Evolutionary conservation across 1,140 invertebrate genomes (phyloP).

Genomic region (Hylaeus anthracinus): DNA sequence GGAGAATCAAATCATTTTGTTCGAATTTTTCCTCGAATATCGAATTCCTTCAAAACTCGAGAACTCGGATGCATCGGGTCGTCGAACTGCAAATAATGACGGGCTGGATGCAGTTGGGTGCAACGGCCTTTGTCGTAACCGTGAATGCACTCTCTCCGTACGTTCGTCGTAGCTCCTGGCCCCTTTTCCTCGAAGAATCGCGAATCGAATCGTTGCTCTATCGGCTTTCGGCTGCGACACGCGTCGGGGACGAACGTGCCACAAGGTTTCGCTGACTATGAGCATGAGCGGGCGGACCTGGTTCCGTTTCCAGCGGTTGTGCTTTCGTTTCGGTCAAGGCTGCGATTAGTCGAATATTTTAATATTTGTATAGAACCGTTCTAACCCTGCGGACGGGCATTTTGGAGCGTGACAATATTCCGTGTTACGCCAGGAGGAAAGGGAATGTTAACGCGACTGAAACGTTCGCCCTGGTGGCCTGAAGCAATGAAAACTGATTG

Average conservation of each 20-base stretch:
- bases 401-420: too few species aligned
- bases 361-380: too few species aligned
- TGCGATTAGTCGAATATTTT: too few species aligned
- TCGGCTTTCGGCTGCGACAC: conserved; percentile 3
- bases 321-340: conserved; percentile 3
- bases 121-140: conserved; percentile 49
- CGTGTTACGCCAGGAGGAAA: too few species aligned
- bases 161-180: neutral
- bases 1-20: neutral
- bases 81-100: conserved; percentile 25
- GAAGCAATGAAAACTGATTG: too few species aligned
- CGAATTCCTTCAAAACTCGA: neutral
- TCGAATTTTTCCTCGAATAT: neutral
- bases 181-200: conserved; percentile 14
- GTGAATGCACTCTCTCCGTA: conserved; percentile 34
- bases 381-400: too few species aligned
- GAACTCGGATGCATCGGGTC: neutral
- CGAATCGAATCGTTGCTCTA: conserved; percentile 13
- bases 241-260: neutral
- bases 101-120: conserved; percentile 24
- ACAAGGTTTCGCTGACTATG: neutral
- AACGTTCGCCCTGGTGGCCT: too few species aligned
- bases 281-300: neutral
- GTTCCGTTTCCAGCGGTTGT: conserved; percentile 23
- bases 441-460: too few species aligned